phyloP scores from a whole-genome alignment of 2,113 vertebrate species.

The Petrocephalus microphthalmus region DNA sequence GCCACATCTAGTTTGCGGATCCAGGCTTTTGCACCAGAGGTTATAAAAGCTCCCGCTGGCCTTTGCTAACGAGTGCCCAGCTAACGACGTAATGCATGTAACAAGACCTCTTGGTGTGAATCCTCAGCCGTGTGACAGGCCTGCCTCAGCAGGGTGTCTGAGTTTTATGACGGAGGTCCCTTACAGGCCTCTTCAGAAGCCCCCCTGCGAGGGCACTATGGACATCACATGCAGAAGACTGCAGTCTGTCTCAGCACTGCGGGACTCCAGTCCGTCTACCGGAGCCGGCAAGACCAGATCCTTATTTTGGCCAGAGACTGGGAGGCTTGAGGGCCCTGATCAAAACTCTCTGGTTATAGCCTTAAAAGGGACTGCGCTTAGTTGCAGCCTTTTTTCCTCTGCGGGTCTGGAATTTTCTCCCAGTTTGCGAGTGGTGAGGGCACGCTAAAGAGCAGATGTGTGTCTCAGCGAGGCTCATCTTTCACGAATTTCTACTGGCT shows the following conservation, averaged over 20 bases:
- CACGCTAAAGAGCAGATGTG: background rate
- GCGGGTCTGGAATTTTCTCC: conserved; percentile 29
- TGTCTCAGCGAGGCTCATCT: background rate
- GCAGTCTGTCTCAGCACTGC: background rate
- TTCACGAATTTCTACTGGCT: background rate
- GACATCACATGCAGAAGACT: background rate
- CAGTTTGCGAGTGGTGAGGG: conserved; percentile 21
- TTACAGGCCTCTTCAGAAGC: background rate
- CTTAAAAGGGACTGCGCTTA: conserved; percentile 60
- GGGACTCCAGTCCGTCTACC: background rate
- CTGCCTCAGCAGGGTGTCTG: background rate
- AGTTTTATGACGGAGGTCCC: background rate
- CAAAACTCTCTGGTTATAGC: conserved; percentile 60
- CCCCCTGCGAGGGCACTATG: background rate
- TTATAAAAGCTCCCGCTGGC: conserved; percentile 22
- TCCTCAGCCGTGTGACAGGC: background rate
- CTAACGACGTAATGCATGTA: conserved; percentile 25
- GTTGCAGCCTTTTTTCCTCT: background rate
- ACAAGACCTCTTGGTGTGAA: conserved; percentile 6
- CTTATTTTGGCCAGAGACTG: conserved; percentile 27
- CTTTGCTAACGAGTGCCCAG: conserved; percentile 20
- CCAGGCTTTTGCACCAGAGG: conserved; percentile 17
- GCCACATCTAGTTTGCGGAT: conserved; percentile 11
- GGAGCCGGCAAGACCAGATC: background rate
- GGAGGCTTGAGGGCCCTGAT: conserved; percentile 44